Evolutionary conservation across 2,888 invertebrate genomes (phyloP), one percentile per base, ranked within the genome.

Genomic region (Augochlorella aurata): DNA sequence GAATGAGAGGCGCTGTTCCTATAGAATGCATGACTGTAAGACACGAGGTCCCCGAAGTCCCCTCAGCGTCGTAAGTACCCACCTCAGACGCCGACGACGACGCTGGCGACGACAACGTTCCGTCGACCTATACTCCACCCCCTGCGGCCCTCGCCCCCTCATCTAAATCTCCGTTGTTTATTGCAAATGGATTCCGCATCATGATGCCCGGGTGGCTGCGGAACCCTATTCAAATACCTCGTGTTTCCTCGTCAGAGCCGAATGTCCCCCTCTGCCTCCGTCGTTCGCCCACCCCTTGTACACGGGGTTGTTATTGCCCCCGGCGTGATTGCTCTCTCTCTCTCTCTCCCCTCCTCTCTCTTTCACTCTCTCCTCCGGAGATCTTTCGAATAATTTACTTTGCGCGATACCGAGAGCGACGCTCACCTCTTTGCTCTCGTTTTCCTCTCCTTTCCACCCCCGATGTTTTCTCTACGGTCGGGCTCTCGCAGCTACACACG

Each of bases 121-220:
- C 86, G 88, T 77, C 83, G 85, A 84, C 81, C 79, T 79, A 74
- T 49, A 45, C 85, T 65, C 74, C 81, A 63, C 65, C 69, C 84
- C 18, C 49, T 70, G 44, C n/a, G 77, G 79, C 77, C 75, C 79
- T 85, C 81, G 79, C 82, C 78, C 77, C 82, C 82, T 82, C 86
- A 79, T 88, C 91, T 92, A 91, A 92, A 93, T 93, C 92, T 92
- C 88, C 88, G 93, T 93, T 93, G 93, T 93, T 93, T 93, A 93
- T 93, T 93, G 93, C 93, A 93, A 93, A 93, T 93, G 93, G 92
- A 93, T 93, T 93, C 92, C 91, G 89, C 92, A 91, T 91, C 90
- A 91, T 90, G 91, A 92, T 90, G 90, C 91, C 90, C 89, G 89
- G 88, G 90, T 89, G 89, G 90, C 88, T 92, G 73, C 86, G 90